Percentiles rank a stretch among this genome's conserved stretches.
Evolutionary conservation across 2,888 invertebrate genomes (phyloP).

Genomic region (Pollenia angustigena): DNA sequence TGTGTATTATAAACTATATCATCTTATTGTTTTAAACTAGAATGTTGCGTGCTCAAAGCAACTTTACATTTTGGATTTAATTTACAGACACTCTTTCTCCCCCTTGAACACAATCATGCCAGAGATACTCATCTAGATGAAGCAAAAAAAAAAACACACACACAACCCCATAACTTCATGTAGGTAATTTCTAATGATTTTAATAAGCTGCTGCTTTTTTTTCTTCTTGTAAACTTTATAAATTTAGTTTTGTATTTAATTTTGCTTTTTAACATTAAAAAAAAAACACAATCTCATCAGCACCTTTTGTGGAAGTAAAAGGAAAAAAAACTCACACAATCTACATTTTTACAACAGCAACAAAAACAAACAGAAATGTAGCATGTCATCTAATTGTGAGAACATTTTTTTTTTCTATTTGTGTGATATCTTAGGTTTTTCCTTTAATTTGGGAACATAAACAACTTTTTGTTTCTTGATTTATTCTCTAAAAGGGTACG

Average conservation of each 20-base stretch:
- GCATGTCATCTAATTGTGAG: slow-evolving; percentile 71
- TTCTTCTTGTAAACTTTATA: slow-evolving; percentile 29
- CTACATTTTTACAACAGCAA: background rate
- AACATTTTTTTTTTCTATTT: slow-evolving; percentile 60
- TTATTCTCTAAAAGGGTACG: slow-evolving; percentile 23
- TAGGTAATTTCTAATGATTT: slow-evolving; percentile 67
- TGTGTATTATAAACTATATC: slow-evolving; percentile 40
- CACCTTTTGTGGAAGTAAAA: slow-evolving; percentile 31
- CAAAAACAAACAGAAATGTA: slow-evolving; percentile 38
- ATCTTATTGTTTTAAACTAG: slow-evolving; percentile 71
- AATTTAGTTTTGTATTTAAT: slow-evolving; percentile 30
- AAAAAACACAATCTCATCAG: slow-evolving; percentile 57
- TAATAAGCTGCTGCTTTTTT: slow-evolving; percentile 57
- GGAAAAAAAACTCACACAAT: slow-evolving; percentile 25
- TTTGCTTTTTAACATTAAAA: background rate
- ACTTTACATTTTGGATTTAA: slow-evolving; percentile 57
- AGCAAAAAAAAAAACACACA: slow-evolving; percentile 20
- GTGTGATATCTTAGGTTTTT: slow-evolving; percentile 38
- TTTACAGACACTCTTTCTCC: slow-evolving; percentile 34
- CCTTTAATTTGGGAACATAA: slow-evolving; percentile 18
- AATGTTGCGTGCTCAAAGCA: slow-evolving; percentile 69
- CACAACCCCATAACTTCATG: slow-evolving; percentile 41
- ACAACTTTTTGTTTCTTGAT: slow-evolving; percentile 22
- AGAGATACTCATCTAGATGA: slow-evolving; percentile 41
- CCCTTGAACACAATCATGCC: slow-evolving; percentile 31